Evolutionary conservation across 1,140 invertebrate species (phyloP).

Genomic region (Diploscapter pachys): DNA sequence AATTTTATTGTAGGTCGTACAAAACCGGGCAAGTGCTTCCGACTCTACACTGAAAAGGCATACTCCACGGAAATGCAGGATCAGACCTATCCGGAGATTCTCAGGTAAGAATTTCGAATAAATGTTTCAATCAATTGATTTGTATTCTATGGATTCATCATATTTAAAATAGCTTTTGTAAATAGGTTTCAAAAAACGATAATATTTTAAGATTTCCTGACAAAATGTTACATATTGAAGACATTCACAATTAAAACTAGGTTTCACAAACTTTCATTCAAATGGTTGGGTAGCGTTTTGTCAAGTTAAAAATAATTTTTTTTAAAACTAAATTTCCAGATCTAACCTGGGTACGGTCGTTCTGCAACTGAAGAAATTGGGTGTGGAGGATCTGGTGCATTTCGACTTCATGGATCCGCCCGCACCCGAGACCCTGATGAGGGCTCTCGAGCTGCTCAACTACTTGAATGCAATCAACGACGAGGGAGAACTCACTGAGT

Average conservation of each 20-base stretch:
- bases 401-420: conserved; percentile 99
- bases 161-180: too few relatives aligned
- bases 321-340: conserved; percentile 37
- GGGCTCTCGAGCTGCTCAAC: conserved; percentile 92
- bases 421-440: conserved; percentile 99
- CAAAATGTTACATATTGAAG: too few relatives aligned
- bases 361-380: conserved; percentile 94
- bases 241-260: too few relatives aligned
- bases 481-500: conserved; percentile 88
- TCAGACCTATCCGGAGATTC: conserved; percentile 98
- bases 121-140: too few relatives aligned
- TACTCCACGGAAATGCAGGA: conserved; percentile 99
- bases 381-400: conserved; percentile 97
- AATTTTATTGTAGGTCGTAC: not conserved
- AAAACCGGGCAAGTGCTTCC: conserved; percentile 85
- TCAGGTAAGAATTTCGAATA: conserved; percentile 63
- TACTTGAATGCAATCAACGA: conserved; percentile 94
- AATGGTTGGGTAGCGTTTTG: too few relatives aligned
- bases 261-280: too few relatives aligned
- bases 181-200: too few relatives aligned
- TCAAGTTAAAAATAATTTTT: not conserved
- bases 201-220: too few relatives aligned
- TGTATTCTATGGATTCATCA: too few relatives aligned
- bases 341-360: conserved; percentile 96
- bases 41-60: conserved; percentile 96